Evolutionary conservation across 2,797 vertebrate species (phyloP), one percentile per base, ranked within the genome.

Genomic region (Dendrocincla tyrannina): DNA sequence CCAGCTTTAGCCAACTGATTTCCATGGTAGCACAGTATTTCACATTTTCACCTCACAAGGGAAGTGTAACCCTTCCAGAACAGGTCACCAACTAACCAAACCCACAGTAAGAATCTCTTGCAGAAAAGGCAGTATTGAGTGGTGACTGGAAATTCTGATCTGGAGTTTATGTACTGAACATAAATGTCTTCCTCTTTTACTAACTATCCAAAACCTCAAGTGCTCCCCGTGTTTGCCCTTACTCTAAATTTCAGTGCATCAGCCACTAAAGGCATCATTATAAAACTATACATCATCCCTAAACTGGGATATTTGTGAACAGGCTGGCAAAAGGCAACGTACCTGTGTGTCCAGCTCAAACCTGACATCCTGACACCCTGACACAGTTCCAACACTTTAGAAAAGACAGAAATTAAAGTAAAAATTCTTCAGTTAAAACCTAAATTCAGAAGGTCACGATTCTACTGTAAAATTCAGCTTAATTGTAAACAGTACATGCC

Each of bases 281-380:
- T 17, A 63, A 46, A 72, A n/a, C 8, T 11, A 5, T 2, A 2
- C 9, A 1, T 2, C 10, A 64, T 16, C 24, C 52, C 42, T 37
- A 41, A 27, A 33, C 12, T 2, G 20, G 17, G 28, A 50, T 9
- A 2, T 20, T 12, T 46, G 20, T 5, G 42, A 67, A 15, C 9
- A 3, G 8, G 22, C n/a, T 4, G 46, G 22, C n/a, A 33, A 42
- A 9, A 73, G 22, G 4, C 13, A 67, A 46, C 4, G 30, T 18
- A 24, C 6, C 19, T 58, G 10, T 0, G 9, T 8, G 1, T 1
- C 0, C 53, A 76, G 30, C 39, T 66, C 2, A 0, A 27, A 41
- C 14, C 27, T 1, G 6, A 32, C 17, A 20, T 2, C 39, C 49
- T 70, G 5, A 5, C 59, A 35, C 33, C 39, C 49, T 70, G 5